Evolutionary conservation across 1,140 invertebrate species (phyloP).

Genomic region (Diorhabda elongata): DNA sequence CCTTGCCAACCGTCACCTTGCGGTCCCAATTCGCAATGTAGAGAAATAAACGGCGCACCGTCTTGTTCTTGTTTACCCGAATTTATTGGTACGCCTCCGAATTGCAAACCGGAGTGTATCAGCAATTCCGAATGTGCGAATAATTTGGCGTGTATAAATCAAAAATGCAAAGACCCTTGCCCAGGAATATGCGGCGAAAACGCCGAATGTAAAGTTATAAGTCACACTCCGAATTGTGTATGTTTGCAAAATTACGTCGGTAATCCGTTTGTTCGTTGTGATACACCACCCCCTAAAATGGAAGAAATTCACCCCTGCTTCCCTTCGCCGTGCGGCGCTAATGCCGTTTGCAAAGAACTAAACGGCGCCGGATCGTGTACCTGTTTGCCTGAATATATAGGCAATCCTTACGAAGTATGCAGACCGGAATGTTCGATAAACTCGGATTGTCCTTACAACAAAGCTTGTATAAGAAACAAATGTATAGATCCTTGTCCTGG

Average conservation of each 20-base stretch:
- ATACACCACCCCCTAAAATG: conserved; percentile 16
- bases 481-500: conserved; percentile 65
- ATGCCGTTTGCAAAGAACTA: conserved; percentile 61
- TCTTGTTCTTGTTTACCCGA: conserved; percentile 66
- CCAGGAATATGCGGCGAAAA: conserved; percentile 61
- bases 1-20: conserved; percentile 75
- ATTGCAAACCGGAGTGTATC: conserved; percentile 73
- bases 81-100: conserved; percentile 68
- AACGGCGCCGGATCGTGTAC: conserved; percentile 62
- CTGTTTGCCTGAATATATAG: conserved; percentile 63
- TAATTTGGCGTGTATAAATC: conserved; percentile 58
- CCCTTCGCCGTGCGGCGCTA: conserved; percentile 65
- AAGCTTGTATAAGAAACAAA: conserved; percentile 59
- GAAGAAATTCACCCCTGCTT: conserved; percentile 52
- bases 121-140: conserved; percentile 62
- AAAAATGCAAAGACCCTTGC: conserved; percentile 65
- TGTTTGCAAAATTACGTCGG: conserved; percentile 59
- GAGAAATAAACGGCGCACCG: conserved; percentile 56
- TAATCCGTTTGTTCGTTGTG: conserved; percentile 58
- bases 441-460: conserved; percentile 60
- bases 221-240: conserved; percentile 60
- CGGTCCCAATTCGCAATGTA: conserved; percentile 70
- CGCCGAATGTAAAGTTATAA: conserved; percentile 61
- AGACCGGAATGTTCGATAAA: conserved; percentile 63
- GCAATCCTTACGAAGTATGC: conserved; percentile 73